These are phyloP conservation scores for Hemitrygon akajei DNA, from an alignment of 2,797 vertebrate genomes.

Conservation along the genomic window DNA sequence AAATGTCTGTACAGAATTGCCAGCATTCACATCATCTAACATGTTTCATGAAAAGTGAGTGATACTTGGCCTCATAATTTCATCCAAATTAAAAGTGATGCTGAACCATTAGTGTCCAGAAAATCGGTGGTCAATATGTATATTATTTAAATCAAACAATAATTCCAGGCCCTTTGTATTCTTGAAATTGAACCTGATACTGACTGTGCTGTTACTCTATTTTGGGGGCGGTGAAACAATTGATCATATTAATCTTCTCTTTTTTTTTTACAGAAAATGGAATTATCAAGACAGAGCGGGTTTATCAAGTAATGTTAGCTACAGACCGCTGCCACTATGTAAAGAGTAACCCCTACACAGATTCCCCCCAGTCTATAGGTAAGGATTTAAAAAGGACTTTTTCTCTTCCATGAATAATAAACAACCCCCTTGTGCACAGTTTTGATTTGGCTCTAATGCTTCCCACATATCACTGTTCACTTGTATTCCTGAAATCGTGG, in stretches of 20 bases:
- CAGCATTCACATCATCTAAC: too few species aligned
- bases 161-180: neutral
- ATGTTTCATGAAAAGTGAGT: too few species aligned
- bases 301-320: conserved; percentile 93
- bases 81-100: too few species aligned
- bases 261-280: conserved; percentile 83
- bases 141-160: neutral
- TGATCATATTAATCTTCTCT: conserved; percentile 41
- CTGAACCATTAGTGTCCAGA: too few species aligned
- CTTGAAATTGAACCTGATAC: neutral
- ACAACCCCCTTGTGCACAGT: neutral
- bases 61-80: too few species aligned
- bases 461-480: neutral
- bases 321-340: conserved; percentile 92
- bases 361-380: conserved; percentile 96
- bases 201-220: neutral
- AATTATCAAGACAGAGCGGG: conserved; percentile 95
- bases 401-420: neutral
- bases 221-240: neutral
- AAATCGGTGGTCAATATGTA: neutral
- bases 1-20: too few species aligned
- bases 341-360: conserved; percentile 96
- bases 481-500: neutral
- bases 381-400: conserved; percentile 43
- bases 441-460: neutral